Base-by-base conservation (phyloP, 1,140 invertebrate species). In the Rhynchophorus ferrugineus region DNA sequence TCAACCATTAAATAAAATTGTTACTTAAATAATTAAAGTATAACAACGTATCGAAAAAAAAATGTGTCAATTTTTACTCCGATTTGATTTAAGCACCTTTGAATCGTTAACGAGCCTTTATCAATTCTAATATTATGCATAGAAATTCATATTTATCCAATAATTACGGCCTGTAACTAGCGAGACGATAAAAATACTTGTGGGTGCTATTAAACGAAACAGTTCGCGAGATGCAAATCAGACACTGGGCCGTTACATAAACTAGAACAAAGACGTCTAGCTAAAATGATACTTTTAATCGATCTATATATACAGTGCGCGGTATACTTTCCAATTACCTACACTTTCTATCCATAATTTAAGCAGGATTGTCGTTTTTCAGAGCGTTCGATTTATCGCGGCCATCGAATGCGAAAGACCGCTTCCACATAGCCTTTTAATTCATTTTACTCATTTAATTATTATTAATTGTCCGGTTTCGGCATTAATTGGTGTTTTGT, bases 331-430 rank as follows among this genome's bases (percentile, higher is more conserved):
- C 21, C 43, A 44, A 8, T 34, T 14, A 34, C 3, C 29, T n/a
- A 11, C 43, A 44, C 43, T 44, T 44, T 44, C 43, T 44, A 44
- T 44, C 29, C 20, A 44, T 44, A 29, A 24, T 44, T 44, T 44
- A 44, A 44, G 21, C 21, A 29, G 19, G 14, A 44, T 44, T 22
- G 43, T 44, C 20, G 43, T 44, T 44, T 44, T 22, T 44, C 43
- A 44, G n/a, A n/a, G 14, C 43, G 20, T 44, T 29, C 20, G 17
- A 24, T 41, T 19, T 41, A 41, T 41, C 18, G 16, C 16, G 11
- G 18, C 38, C 1, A n/a, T n/a, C n/a, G n/a, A 18, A 18, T 18
- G n/a, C 14, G 1, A 6, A 20, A 17, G n/a, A 14, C 18, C 14
- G 18, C 17, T 18, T 14, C 35, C 18, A 17, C 18, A 41, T 18